These are phyloP conservation scores for Tetranychus truncatus DNA, from an alignment of 2,888 invertebrate species.

Conservation along the genomic window DNA sequence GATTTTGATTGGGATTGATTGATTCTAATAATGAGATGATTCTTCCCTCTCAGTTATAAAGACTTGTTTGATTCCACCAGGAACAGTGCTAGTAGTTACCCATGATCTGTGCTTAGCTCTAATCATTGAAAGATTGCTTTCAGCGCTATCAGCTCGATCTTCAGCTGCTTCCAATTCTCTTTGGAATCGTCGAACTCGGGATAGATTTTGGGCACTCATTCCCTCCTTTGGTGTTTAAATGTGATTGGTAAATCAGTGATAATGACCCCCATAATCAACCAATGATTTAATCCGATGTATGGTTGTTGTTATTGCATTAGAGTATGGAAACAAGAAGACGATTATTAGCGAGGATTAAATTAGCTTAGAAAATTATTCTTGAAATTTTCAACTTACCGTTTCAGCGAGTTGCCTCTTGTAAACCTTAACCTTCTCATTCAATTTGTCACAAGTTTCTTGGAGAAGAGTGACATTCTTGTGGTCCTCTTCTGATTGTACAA, in stretches of 20 bases:
- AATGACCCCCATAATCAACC: neutral
- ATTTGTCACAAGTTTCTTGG: slow-evolving; percentile 58
- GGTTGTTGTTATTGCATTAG: neutral
- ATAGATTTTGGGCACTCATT: slow-evolving; percentile 73
- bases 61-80: slow-evolving; percentile 45
- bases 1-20: neutral
- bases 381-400: slow-evolving; percentile 43
- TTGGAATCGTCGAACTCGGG: slow-evolving; percentile 92
- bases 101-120: slow-evolving; percentile 96
- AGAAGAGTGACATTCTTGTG: slow-evolving; percentile 81
- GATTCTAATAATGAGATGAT: slow-evolving; percentile 11
- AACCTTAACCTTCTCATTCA: slow-evolving; percentile 65
- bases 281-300: neutral
- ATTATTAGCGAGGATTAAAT: no score
- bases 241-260: neutral
- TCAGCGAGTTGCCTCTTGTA: slow-evolving; percentile 90
- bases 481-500: slow-evolving; percentile 88
- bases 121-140: slow-evolving; percentile 52
- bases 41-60: slow-evolving; percentile 29
- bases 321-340: neutral
- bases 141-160: slow-evolving; percentile 83
- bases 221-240: slow-evolving; percentile 48
- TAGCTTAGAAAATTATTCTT: neutral
- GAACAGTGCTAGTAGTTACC: slow-evolving; percentile 78
- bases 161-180: slow-evolving; percentile 92